These are phyloP conservation scores for Paraplagusia blochii DNA, from an alignment of 2,113 vertebrate species.

Conservation along the genomic window DNA sequence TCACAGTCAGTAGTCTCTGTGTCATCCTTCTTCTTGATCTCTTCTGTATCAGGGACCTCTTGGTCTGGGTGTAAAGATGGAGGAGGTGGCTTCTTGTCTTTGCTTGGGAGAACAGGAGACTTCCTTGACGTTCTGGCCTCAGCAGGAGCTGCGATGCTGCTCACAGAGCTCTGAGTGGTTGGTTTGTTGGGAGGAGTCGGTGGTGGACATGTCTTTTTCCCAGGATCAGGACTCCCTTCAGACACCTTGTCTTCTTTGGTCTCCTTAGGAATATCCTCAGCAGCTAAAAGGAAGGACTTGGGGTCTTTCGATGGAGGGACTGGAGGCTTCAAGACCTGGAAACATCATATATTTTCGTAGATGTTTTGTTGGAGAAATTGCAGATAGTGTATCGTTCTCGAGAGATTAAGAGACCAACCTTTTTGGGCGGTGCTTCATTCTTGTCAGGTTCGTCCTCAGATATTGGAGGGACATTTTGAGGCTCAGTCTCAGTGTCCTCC, in stretches of 20 bases:
- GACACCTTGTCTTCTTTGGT: conserved; percentile 9
- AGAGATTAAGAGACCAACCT: conserved; percentile 33
- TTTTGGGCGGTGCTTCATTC: conserved; percentile 50
- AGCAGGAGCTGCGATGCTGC: conserved; percentile 14
- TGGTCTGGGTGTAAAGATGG: conserved; percentile 3
- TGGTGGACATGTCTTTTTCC: conserved; percentile 30
- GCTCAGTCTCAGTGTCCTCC: conserved; percentile 75
- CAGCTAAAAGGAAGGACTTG: conserved; percentile 33
- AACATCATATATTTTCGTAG: background rate
- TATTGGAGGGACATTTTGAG: conserved; percentile 48
- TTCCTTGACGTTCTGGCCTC: conserved; percentile 15
- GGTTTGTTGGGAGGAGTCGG: conserved; percentile 51
- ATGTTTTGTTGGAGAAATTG: too few relatives aligned
- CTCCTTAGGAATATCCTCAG: conserved; percentile 31
- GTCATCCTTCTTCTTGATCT: conserved; percentile 18
- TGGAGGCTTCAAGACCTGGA: conserved; percentile 56
- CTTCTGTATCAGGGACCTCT: conserved; percentile 1
- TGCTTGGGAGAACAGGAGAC: conserved; percentile 62
- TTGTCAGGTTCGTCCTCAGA: conserved; percentile 42
- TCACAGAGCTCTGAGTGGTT: conserved; percentile 8
- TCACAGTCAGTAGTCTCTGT: background rate
- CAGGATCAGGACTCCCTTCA: conserved; percentile 26
- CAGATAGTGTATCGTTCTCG: too few relatives aligned
- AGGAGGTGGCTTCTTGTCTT: conserved; percentile 62
- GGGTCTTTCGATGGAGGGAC: conserved; percentile 53